Percentiles rank a stretch among this genome's conserved stretches.
These are phyloP conservation scores for Pyrgus malvae DNA, from an alignment of 2,888 invertebrate genomes.

Conservation along the genomic window DNA sequence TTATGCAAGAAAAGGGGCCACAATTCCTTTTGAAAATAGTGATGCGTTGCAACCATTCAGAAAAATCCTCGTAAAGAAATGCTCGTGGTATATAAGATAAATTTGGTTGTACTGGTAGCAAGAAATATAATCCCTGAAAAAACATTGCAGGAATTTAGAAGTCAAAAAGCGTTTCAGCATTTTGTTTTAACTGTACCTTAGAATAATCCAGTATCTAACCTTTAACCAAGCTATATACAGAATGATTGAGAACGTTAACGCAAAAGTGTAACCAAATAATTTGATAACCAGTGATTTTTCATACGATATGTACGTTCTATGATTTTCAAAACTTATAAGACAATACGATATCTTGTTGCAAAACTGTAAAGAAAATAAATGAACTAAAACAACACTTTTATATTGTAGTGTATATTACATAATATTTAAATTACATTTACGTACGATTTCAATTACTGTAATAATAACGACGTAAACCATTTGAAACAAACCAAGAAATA, in stretches of 20 bases:
- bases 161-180: no score
- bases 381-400: neutral
- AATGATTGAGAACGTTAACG: slow-evolving; percentile 52
- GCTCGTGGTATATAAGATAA: neutral
- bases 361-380: slow-evolving; percentile 11
- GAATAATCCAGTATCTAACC: no score
- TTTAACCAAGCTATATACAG: slow-evolving; percentile 57
- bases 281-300: slow-evolving; percentile 56
- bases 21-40: slow-evolving; percentile 41
- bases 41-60: neutral
- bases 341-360: slow-evolving; percentile 28
- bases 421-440: neutral
- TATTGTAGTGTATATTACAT: neutral
- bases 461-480: neutral
- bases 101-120: neutral
- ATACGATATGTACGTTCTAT: slow-evolving; percentile 50
- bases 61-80: slow-evolving; percentile 2
- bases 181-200: neutral
- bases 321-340: slow-evolving; percentile 56
- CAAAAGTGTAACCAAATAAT: slow-evolving; percentile 51
- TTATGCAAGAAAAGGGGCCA: slow-evolving; percentile 78
- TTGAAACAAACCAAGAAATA: slow-evolving; percentile 5
- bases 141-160: neutral
- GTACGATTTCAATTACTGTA: slow-evolving; percentile 1
- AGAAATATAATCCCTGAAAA: slow-evolving; percentile 11